A percentile compares a stretch with the other conserved stretches of the same genome.
Evolutionary conservation across 2,797 vertebrate genomes (phyloP).

Genomic region (Myripristis jacobus): DNA sequence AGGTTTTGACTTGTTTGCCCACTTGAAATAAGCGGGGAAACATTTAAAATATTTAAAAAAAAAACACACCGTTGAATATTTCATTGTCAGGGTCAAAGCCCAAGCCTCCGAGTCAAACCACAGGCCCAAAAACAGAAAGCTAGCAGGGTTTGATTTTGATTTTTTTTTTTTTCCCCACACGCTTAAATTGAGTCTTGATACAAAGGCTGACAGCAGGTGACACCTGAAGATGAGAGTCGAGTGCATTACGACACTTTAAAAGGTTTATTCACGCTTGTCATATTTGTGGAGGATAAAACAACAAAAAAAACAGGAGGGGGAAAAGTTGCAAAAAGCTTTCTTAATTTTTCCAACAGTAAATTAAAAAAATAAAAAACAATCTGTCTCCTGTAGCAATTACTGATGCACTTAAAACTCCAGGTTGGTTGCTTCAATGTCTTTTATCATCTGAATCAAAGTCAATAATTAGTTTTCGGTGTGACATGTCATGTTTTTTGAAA

Average conservation of each 20-base stretch:
- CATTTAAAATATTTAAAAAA: too few relatives aligned
- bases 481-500: constrained; percentile 37
- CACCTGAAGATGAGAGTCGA: constrained; percentile 1
- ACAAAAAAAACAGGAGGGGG: constrained; percentile 4
- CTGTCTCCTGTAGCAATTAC: too few relatives aligned
- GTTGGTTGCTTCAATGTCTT: constrained; percentile 50
- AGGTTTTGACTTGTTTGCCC: too few relatives aligned
- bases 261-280: constrained; percentile 38
- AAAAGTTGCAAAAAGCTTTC: constrained; percentile 54
- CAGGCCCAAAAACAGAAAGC: too few relatives aligned
- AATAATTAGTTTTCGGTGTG: constrained; percentile 52
- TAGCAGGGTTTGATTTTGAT: too few relatives aligned
- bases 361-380: constrained; percentile 32
- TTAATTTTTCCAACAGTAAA: constrained; percentile 29
- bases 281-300: constrained; percentile 36
- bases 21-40: too few relatives aligned
- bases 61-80: too few relatives aligned
- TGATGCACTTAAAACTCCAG: constrained; percentile 72
- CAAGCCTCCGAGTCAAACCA: neutral
- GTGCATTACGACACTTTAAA: constrained; percentile 38
- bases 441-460: constrained; percentile 67
- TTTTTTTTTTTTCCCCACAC: too few relatives aligned
- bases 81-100: constrained; percentile 18
- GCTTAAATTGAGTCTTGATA: neutral
- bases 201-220: constrained; percentile 17